A percentile compares a stretch with the other conserved stretches of the same genome.
Conservation (phyloP, 2,797 vertebrate genomes). For the Myotis findleyi region DNA sequence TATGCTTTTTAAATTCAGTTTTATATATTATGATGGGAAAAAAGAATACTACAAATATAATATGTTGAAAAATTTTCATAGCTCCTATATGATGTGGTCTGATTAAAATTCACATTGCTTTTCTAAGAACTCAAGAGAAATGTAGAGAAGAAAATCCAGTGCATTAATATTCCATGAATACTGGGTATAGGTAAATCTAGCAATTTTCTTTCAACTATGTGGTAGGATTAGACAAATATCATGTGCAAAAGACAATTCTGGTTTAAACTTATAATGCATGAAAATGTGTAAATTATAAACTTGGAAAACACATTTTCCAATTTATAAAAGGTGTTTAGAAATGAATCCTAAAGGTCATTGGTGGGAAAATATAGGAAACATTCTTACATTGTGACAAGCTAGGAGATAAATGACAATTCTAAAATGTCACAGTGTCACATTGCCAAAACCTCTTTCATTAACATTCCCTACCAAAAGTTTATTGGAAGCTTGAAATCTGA, state of each 20-base stretch:
- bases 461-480: not conserved
- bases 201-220: conserved; percentile 65
- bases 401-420: conserved; percentile 40
- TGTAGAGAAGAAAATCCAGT: conserved; percentile 37
- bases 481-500: not conserved
- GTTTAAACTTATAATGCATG: conserved; percentile 44
- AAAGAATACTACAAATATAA: conserved; percentile 56
- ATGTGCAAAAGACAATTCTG: conserved; percentile 53
- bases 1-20: conserved; percentile 49
- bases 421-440: not conserved
- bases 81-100: not conserved
- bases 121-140: conserved; percentile 60
- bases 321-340: conserved; percentile 65
- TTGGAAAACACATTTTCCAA: conserved; percentile 42
- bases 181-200: conserved; percentile 21
- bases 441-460: not conserved
- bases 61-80: conserved; percentile 10
- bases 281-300: conserved; percentile 61
- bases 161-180: conserved; percentile 67
- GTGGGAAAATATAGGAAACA: conserved; percentile 17
- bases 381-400: conserved; percentile 8
- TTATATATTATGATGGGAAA: conserved; percentile 41
- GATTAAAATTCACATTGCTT: conserved; percentile 64
- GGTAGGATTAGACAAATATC: conserved; percentile 44
- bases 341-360: conserved; percentile 51